These are phyloP conservation scores for Leptatherina wallacei DNA, from an alignment of 2,797 vertebrate species.

Conservation along the genomic window DNA sequence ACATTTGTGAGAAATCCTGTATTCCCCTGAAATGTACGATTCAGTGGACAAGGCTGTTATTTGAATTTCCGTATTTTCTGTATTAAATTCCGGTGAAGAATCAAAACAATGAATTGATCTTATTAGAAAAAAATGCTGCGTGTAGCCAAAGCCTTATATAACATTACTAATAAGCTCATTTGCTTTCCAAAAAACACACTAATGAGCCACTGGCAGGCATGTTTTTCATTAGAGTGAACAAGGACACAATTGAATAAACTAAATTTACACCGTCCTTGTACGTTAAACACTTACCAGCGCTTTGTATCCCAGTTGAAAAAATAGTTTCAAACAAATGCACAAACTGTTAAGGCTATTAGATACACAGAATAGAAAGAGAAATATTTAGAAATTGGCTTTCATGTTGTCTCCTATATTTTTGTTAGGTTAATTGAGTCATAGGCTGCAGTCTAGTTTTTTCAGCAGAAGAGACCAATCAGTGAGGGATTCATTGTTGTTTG, in stretches of 20 bases:
- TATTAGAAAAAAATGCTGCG: not conserved
- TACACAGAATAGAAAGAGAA: not conserved
- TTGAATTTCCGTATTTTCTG: not conserved
- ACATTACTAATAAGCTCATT: conserved; percentile 7
- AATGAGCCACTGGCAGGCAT: conserved; percentile 8
- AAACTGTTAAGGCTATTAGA: conserved; percentile 1
- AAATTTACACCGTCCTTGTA: conserved; percentile 1
- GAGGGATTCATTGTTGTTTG: not conserved
- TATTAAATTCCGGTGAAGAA: conserved; percentile 7
- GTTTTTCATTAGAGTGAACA: conserved; percentile 15
- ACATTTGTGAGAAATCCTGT: not conserved
- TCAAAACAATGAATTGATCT: not conserved
- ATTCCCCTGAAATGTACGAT: not conserved
- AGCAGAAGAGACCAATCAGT: conserved; percentile 9
- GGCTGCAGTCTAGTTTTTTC: conserved; percentile 5
- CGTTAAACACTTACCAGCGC: not conserved
- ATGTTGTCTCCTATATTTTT: conserved; percentile 3
- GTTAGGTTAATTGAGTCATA: not conserved
- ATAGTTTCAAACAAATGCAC: conserved; percentile 11
- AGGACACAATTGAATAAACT: conserved; percentile 5
- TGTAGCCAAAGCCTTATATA: conserved; percentile 4
- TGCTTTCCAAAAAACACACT: conserved; percentile 14
- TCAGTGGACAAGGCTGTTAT: not conserved
- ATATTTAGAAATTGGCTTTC: not conserved
- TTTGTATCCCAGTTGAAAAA: not conserved